Evolutionary conservation across 2,888 invertebrate genomes (phyloP), one percentile per base, ranked within the genome.

Genomic region (Ophonus ardosiacus): DNA sequence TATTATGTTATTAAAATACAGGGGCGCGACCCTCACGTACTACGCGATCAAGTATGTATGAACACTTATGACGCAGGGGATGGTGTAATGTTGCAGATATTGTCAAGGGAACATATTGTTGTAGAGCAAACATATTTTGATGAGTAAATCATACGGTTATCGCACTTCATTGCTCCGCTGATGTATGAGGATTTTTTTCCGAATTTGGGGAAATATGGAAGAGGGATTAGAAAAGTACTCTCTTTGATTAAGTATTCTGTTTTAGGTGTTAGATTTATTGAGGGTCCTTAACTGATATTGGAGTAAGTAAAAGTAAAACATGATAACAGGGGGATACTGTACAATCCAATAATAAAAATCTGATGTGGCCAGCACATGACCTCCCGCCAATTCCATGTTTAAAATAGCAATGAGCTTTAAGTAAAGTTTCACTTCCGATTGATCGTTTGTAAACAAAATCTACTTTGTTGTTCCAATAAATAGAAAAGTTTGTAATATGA

Each of bases 1-100:
- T 93, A 93, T 94, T 94, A 93, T 94, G 93, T 93, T 93, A 93
- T 94, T 93, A 93, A 93, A 85, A 85, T 80, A 71, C 24, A 10
- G 21, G 71, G 93, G 93, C 90, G 89, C 92, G 93, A 90, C 90
- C 90, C 90, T 88, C n/a, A 87, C 81, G 87, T n/a, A n/a, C 88
- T 88, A 90, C 89, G 89, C 91, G 90, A 91, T 91, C 90, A 90
- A 91, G 90, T 90, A 90, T 90, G 90, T 91, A 90, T 89, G 90
- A 90, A 90, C 90, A 90, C 90, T 91, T 90, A 90, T 90, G 89
- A 90, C 90, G 88, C 87, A 88, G 88, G 86, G 86, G 88, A 43
- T 24, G 78, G 57, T 78, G 57, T 78, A 78, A 78, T 78, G 40
- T 78, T 56, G 74, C 56, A 18, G 57, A 31, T 56, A 78, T 56